These are phyloP conservation scores for Gambelia wislizenii DNA, from an alignment of 2,797 vertebrate genomes.

Conservation along the genomic window DNA sequence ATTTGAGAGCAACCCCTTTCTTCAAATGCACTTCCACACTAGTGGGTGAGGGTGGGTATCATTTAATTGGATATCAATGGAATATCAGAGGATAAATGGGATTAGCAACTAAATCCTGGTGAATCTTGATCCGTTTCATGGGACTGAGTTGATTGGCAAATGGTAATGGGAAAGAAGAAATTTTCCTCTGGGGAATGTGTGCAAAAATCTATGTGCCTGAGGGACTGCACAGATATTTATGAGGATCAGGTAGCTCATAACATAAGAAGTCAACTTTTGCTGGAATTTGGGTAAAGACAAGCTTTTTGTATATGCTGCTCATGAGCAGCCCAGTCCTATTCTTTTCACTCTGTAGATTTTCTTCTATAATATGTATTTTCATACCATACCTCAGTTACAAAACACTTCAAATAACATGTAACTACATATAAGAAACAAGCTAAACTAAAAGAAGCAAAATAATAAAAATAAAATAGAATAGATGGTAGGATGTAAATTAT, in stretches of 20 bases:
- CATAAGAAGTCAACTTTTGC: background rate
- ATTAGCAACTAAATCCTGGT: background rate
- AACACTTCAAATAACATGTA: background rate
- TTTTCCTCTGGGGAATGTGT: background rate
- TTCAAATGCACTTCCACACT: background rate
- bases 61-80: background rate
- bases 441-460: background rate
- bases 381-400: background rate
- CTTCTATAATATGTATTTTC: background rate
- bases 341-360: background rate
- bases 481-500: background rate
- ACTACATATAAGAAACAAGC: background rate
- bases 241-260: background rate
- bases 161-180: background rate
- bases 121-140: background rate
- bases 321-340: background rate
- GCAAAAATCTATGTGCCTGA: background rate
- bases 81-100: background rate
- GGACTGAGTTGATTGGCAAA: background rate
- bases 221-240: background rate
- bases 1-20: background rate
- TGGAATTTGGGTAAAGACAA: background rate
- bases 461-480: background rate
- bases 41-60: background rate
- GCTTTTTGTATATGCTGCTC: background rate